Evolutionary conservation across 2,113 vertebrate species (phyloP), one percentile per base, ranked within the genome.

Genomic region (Ophiodon elongatus): DNA sequence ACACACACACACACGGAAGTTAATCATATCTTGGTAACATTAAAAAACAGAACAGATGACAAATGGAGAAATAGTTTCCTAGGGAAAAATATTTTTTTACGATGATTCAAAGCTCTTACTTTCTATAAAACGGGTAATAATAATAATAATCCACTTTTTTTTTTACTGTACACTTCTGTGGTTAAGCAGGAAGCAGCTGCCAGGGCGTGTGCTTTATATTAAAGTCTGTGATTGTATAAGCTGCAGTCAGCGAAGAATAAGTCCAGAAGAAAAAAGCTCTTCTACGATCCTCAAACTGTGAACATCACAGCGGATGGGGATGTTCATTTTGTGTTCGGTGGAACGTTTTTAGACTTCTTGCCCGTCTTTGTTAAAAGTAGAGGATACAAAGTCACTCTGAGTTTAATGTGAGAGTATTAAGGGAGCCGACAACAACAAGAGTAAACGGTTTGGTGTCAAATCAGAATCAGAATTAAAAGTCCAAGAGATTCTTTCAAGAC

Each of bases 111-210:
- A 67, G 47, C 39, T 35, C 71, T 29, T n/a, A 41, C n/a, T 71
- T 25, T 64, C 56, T 50, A 57, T 80, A 15, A 71, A 72, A 31
- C 19, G 13, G 29, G n/a, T 4, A 27, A 27, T 15, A 27, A 23
- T 70, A 29, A 74, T 63, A 79, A 79, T 84, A 62, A n/a, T n/a
- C n/a, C 27, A 31, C 17, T 73, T 57, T n/a, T 56, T 13, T 73
- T 57, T n/a, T 56, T 13, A 23, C 13, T 27, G n/a, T 15, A 25
- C n/a, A 25, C 37, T 35, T 31, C 66, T 52, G 45, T 43, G 72
- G 60, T 21, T 85, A 11, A 41, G 45, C 57, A 56, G 45, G 45
- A 56, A 31, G 63, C 71, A 86, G 70, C 56, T 74, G 73, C 78
- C 27, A 43, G 23, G 47, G 70, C 68, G 60, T 72, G 56, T 73